Percentiles rank a stretch among this genome's conserved stretches.
Evolutionary conservation across 2,888 invertebrate genomes (phyloP).

Genomic region (Calameuta filiformis): DNA sequence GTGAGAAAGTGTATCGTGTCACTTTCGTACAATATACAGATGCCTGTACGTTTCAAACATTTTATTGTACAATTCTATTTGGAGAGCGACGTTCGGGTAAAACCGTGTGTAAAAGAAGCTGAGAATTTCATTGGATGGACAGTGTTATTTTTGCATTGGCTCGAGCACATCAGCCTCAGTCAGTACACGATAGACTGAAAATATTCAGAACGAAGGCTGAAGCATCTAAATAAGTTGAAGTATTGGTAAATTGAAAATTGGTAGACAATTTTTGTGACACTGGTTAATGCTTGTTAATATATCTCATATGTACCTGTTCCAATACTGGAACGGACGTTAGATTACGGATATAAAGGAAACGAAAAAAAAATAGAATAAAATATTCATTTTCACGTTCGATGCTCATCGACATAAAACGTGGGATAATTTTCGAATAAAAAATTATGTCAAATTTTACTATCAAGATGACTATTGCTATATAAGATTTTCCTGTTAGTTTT

Average conservation of each 20-base stretch:
- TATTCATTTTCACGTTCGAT: too few relatives aligned
- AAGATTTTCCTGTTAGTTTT: background rate
- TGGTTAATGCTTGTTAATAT: background rate
- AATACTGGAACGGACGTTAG: background rate
- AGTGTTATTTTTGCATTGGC: background rate
- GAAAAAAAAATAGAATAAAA: background rate
- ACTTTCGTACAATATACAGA: background rate
- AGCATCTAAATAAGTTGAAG: background rate
- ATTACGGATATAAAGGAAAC: background rate
- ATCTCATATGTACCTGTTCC: background rate
- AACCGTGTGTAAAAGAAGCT: background rate
- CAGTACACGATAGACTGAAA: background rate
- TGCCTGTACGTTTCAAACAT: background rate
- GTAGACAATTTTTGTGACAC: background rate
- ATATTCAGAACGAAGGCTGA: background rate
- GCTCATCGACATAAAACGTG: too few relatives aligned
- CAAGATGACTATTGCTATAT: too few relatives aligned
- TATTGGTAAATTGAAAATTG: background rate
- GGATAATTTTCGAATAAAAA: too few relatives aligned
- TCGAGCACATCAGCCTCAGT: background rate
- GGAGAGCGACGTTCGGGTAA: background rate
- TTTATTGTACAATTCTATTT: background rate
- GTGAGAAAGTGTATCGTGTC: background rate
- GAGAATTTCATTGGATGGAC: background rate
- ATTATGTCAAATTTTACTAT: too few relatives aligned